Percentiles rank a stretch among this genome's conserved stretches.
phyloP scores from a whole-genome alignment of 2,797 vertebrate genomes.

The Phataginus tetradactyla region DNA sequence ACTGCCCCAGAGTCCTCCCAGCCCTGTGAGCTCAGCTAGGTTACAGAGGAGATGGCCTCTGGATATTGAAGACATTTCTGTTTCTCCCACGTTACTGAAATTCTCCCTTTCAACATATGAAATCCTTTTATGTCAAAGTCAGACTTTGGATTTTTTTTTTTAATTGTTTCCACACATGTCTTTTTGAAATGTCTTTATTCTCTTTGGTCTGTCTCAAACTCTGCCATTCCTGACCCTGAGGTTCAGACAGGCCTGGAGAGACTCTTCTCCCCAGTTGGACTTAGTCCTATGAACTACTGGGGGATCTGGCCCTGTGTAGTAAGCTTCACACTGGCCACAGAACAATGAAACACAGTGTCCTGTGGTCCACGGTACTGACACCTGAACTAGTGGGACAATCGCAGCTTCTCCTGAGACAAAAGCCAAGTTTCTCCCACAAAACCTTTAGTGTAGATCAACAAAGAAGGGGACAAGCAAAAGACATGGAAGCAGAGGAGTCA shows the following conservation, averaged over 20 bases:
- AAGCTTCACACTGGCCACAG: not conserved
- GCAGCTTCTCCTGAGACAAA: not conserved
- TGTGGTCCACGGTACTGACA: not conserved
- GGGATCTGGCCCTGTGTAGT: not conserved
- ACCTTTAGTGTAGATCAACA: not conserved
- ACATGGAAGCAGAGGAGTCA: not conserved
- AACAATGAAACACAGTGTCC: conserved; percentile 22
- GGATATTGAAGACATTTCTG: rapidly evolving
- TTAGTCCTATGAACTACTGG: not conserved
- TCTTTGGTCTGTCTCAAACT: not conserved
- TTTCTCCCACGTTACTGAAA: not conserved
- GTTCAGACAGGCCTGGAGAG: not conserved
- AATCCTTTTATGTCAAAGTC: not conserved
- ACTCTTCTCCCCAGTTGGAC: not conserved
- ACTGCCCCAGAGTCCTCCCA: rapidly evolving
- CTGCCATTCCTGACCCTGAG: not conserved
- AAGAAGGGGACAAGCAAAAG: not conserved
- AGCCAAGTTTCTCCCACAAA: conserved; percentile 37
- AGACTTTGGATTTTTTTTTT: not conserved
- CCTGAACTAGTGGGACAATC: not conserved
- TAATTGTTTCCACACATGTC: not conserved
- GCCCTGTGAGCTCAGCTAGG: not conserved
- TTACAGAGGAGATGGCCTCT: not conserved
- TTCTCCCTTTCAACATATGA: not conserved
- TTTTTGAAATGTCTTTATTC: conserved; percentile 29